Conservation (phyloP, 2,888 invertebrate genomes). For the Hemistola chrysoprasaria region DNA sequence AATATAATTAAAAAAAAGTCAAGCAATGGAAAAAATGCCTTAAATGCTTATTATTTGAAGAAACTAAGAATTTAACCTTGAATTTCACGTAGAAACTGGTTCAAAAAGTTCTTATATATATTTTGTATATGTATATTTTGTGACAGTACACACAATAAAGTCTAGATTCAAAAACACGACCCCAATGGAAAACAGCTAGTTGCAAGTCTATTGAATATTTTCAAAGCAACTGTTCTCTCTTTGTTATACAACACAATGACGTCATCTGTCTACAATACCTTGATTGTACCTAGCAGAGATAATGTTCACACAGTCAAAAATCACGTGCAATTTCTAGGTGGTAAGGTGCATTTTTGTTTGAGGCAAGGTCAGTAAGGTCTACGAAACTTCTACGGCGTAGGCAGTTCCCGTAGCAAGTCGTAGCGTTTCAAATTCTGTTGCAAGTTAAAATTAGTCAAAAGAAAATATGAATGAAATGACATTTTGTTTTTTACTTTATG, state of each 20-base stretch:
- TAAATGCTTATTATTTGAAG: too few relatives aligned
- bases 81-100: too few relatives aligned
- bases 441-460: too few relatives aligned
- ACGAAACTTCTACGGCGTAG: constrained; percentile 6
- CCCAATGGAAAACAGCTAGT: constrained; percentile 1
- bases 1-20: too few relatives aligned
- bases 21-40: too few relatives aligned
- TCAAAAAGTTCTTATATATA: too few relatives aligned
- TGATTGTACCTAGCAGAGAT: constrained; percentile 6
- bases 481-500: too few relatives aligned
- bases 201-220: constrained; percentile 14
- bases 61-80: too few relatives aligned
- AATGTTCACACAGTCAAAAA: constrained; percentile 1
- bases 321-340: neutral
- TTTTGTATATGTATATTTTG: too few relatives aligned
- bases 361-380: neutral
- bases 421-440: neutral
- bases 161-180: too few relatives aligned
- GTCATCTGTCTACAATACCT: constrained; percentile 8
- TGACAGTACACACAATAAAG: too few relatives aligned
- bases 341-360: neutral
- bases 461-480: too few relatives aligned
- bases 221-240: constrained; percentile 12
- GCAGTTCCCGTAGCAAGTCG: constrained; percentile 3
- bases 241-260: constrained; percentile 16